A percentile compares a stretch with the other conserved stretches of the same genome.
These are phyloP conservation scores for Rattus norvegicus DNA, from an alignment of 2,113 vertebrate species.

Conservation along the genomic window GRCr8 NC_086030.1:44243501-44244000, in stretches of 20 bases:
- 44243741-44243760: no score
- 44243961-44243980: not conserved
- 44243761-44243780: not conserved
- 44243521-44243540: rapidly evolving
- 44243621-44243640: not conserved
- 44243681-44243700: not conserved
- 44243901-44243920: not conserved
- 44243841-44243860: not conserved
- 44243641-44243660: not conserved
- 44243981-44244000: not conserved
- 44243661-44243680: not conserved
- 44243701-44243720: no score
- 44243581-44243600: not conserved
- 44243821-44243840: not conserved
- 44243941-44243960: not conserved
- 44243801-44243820: not conserved
- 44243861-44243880: not conserved
- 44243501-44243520: rapidly evolving
- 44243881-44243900: not conserved
- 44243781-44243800: not conserved
- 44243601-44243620: not conserved
- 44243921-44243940: not conserved
- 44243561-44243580: not conserved
- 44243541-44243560: not conserved
- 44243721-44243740: not conserved